Evolutionary conservation across 2,797 vertebrate genomes (phyloP).

Genomic region (Novumbra hubbsi): DNA sequence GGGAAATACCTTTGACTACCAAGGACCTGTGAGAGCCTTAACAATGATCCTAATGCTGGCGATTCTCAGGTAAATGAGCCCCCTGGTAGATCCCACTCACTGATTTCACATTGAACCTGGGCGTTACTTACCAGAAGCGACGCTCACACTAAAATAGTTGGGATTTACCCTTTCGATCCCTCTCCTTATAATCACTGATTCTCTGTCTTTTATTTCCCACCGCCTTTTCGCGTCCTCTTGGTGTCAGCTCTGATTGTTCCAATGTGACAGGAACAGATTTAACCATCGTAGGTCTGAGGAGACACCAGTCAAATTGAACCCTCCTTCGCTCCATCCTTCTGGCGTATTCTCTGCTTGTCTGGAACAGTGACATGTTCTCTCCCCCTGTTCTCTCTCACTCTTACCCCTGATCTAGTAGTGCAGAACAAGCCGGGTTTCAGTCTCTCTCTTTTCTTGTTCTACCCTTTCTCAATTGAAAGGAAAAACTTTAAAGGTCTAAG

Average conservation of each 20-base stretch:
- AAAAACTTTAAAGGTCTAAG: background rate
- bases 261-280: conserved; percentile 41
- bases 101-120: background rate
- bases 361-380: conserved; percentile 56
- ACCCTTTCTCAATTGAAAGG: background rate
- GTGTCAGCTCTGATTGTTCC: conserved; percentile 39
- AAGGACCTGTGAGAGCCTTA: background rate
- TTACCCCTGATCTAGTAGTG: conserved; percentile 53
- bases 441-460: background rate
- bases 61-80: background rate
- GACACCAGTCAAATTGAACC: conserved; percentile 21
- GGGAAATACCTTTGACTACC: background rate
- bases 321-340: conserved; percentile 43
- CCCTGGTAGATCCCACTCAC: background rate
- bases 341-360: conserved; percentile 64
- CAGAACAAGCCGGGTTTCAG: background rate
- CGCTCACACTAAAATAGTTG: background rate
- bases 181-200: background rate
- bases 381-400: conserved; percentile 61
- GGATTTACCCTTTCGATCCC: background rate
- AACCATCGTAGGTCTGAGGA: conserved; percentile 31
- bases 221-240: background rate
- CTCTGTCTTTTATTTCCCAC: background rate
- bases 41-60: background rate
- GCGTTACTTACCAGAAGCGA: background rate